A percentile compares a stretch with the other conserved stretches of the same genome.
Evolutionary conservation across 1,140 invertebrate species (phyloP).

Genomic region (Micrasema longulum): DNA sequence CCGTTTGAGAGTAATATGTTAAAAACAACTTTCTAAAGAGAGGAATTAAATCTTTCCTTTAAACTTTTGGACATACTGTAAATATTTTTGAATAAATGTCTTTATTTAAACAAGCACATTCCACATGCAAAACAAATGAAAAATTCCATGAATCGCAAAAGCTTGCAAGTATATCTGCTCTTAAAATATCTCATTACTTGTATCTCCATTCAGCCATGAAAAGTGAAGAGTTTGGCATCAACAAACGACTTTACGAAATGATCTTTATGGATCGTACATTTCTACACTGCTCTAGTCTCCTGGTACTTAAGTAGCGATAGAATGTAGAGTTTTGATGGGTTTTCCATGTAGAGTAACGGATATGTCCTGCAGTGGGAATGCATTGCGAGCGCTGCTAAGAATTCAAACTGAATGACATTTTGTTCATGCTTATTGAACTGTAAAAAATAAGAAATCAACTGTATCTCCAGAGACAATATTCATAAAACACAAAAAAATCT

Average conservation of each 20-base stretch:
- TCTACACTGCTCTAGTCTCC: conserved; percentile 3
- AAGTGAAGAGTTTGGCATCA: conserved; percentile 40
- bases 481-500: conserved; percentile 32
- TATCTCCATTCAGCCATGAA: conserved; percentile 41
- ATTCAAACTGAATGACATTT: conserved; percentile 38
- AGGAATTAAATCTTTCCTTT: too few relatives aligned
- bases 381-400: conserved; percentile 48
- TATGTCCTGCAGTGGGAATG: conserved; percentile 52
- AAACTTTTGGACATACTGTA: too few relatives aligned
- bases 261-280: conserved; percentile 33
- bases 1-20: too few relatives aligned
- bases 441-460: conserved; percentile 36
- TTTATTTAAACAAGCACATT: too few relatives aligned
- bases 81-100: too few relatives aligned
- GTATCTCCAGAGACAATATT: conserved; percentile 41
- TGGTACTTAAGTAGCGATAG: not conserved
- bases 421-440: conserved; percentile 32
- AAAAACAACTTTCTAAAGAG: too few relatives aligned
- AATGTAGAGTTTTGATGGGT: conserved; percentile 52
- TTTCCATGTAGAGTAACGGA: conserved; percentile 50
- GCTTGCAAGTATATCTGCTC: conserved; percentile 6
- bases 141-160: not conserved
- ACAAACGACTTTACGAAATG: conserved; percentile 36
- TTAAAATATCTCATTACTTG: conserved; percentile 20
- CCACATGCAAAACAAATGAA: too few relatives aligned